phyloP scores from a whole-genome alignment of 2,113 vertebrate species.

The Budorcas taxicolor region DNA sequence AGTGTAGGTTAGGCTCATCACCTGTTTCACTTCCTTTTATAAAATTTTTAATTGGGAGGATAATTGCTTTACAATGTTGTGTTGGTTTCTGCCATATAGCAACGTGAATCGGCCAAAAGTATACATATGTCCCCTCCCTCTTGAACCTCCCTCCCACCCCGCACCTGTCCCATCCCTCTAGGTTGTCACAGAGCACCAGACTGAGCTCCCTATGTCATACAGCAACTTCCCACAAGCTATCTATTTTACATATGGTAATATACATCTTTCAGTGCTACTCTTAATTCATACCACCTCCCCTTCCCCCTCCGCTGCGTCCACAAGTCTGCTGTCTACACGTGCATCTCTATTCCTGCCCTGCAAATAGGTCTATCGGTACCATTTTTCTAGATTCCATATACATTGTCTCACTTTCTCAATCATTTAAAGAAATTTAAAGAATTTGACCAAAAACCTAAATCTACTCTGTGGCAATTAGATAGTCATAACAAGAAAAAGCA shows the following conservation, averaged over 20 bases:
- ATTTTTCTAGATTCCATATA: neutral
- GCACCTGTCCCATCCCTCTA: neutral
- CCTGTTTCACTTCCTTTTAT: neutral
- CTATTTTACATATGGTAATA: neutral
- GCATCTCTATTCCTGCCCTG: neutral
- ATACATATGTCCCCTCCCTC: neutral
- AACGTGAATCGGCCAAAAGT: rapidly evolving
- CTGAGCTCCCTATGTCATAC: neutral
- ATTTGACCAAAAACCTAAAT: neutral
- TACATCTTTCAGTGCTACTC: neutral
- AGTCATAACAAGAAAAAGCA: neutral
- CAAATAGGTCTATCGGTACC: neutral
- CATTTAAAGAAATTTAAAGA: neutral
- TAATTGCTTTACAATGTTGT: neutral
- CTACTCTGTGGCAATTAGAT: neutral
- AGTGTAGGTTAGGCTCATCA: neutral
- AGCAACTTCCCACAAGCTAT: neutral
- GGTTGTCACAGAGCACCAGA: neutral
- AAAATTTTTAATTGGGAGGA: neutral
- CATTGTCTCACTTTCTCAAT: neutral
- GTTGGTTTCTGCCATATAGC: neutral
- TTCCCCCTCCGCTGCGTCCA: neutral
- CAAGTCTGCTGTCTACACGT: rapidly evolving
- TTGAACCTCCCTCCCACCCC: neutral
- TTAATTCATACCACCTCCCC: neutral